Conservation (phyloP, 2,797 vertebrate species). For the Melanotaenia parkinsoni region DNA sequence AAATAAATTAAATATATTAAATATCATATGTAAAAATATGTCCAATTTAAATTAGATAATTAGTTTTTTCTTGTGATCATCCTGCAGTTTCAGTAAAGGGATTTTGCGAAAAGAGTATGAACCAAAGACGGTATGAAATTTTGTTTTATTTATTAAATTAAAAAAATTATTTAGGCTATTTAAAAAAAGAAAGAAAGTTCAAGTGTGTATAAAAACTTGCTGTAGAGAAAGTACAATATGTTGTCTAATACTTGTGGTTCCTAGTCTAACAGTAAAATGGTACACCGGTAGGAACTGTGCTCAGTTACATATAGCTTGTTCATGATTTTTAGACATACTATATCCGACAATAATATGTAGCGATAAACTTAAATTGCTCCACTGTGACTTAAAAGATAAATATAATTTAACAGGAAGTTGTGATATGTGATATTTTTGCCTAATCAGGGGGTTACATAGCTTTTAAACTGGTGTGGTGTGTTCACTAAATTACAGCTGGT, state of each 20-base stretch:
- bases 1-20: too few species aligned
- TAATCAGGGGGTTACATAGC: constrained; percentile 56
- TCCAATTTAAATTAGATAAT: too few species aligned
- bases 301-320: constrained; percentile 1
- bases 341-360: not conserved
- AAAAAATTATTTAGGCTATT: not conserved
- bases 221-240: not conserved
- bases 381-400: constrained; percentile 2
- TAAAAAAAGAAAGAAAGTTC: not conserved
- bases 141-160: too few species aligned
- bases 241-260: constrained; percentile 13
- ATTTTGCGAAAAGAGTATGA: not conserved
- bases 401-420: constrained; percentile 10
- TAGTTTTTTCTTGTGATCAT: not conserved
- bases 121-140: too few species aligned
- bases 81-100: not conserved
- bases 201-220: not conserved
- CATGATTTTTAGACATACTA: not conserved
- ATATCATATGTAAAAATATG: too few species aligned
- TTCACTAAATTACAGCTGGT: constrained; percentile 68
- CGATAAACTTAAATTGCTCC: not conserved
- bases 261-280: not conserved
- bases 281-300: not conserved
- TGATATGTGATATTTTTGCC: constrained; percentile 52
- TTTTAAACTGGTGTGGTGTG: constrained; percentile 58